Evolutionary conservation across 2,797 vertebrate genomes (phyloP), one percentile per base, ranked within the genome.

Genomic region (Saxicola maurus): DNA sequence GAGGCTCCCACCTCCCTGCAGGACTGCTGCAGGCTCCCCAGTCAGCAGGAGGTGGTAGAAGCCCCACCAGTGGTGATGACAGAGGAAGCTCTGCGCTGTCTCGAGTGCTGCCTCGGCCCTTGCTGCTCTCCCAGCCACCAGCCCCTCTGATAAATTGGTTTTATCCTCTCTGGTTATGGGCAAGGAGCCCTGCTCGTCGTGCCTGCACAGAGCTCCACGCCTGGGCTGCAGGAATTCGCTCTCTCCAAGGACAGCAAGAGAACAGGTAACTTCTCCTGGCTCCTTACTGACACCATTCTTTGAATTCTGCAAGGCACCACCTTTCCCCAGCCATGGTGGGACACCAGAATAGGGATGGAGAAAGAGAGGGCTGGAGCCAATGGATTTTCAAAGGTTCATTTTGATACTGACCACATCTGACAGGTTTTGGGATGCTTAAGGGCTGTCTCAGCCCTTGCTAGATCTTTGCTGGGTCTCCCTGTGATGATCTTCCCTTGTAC

Each of bases 241-340:
- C 59, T 57, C 73, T 65, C 27, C 11, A 4, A 82, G 91, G 61
- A 82, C 78, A 8, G 33, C 7, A 1, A 87, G 45, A 2, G 2
- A 77, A 72, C 82, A 95, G 87, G 79, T 94, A 94, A 94, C 33
- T 84, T 46, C 49, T 86, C 30, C 30, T 73, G 45, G 17, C 18
- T 88, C 27, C 82, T 81, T 82, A 46, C 15, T 76, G 48, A 59
- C 13, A 13, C 3, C 2, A 4, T 38, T 84, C n/a, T 18, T 64
- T 57, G 17, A 28, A n/a, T 30, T 78, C 62, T 59, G 59, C 38
- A 48, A 78, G 71, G 28, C n/a, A 17, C 5, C 3, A 11, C 64
- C 56, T 76, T 88, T 73, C 52, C n/a, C n/a, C 13, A 66, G 24
- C 8, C 24, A 11, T 28, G 12, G n/a, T 31, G 64, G 78, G 52